Evolutionary conservation across 2,113 vertebrate species (phyloP).

Genomic region (Chascanopsetta lugubris): DNA sequence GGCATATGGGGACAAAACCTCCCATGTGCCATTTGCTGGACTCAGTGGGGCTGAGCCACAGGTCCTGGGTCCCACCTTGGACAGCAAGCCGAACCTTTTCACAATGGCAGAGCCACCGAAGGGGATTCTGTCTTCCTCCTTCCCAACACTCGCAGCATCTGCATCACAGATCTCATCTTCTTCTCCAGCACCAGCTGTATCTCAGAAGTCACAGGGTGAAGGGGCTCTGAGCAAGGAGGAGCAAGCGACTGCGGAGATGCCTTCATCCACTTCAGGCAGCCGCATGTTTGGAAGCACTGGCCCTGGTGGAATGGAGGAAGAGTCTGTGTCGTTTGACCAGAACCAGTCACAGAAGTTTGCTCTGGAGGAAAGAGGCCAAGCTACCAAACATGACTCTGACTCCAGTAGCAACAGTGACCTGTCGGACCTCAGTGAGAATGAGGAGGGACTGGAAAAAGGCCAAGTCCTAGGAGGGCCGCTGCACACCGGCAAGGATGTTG

Average conservation of each 20-base stretch:
- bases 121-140: constrained; percentile 83
- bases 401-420: constrained; percentile 96
- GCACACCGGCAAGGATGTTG: constrained; percentile 63
- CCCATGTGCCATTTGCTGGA: constrained; percentile 89
- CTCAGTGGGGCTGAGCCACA: constrained; percentile 82
- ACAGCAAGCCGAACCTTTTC: constrained; percentile 89
- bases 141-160: constrained; percentile 75
- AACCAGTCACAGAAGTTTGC: constrained; percentile 90
- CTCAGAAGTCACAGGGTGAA: constrained; percentile 77
- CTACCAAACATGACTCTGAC: constrained; percentile 92
- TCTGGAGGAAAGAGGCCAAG: constrained; percentile 91
- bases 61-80: constrained; percentile 66
- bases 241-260: constrained; percentile 80
- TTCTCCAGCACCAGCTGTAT: constrained; percentile 78
- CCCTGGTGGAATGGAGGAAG: constrained; percentile 82
- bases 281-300: constrained; percentile 73
- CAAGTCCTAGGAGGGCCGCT: constrained; percentile 55
- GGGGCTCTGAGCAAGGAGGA: constrained; percentile 85
- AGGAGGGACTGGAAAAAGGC: constrained; percentile 88
- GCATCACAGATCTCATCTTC: constrained; percentile 80
- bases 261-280: constrained; percentile 85
- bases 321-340: constrained; percentile 85
- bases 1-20: constrained; percentile 88
- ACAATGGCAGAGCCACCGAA: constrained; percentile 92
- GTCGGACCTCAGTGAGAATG: constrained; percentile 95